A percentile compares a stretch with the other conserved stretches of the same genome.
Conservation (phyloP, 2,888 invertebrate genomes). For the Pandemis corylana region DNA sequence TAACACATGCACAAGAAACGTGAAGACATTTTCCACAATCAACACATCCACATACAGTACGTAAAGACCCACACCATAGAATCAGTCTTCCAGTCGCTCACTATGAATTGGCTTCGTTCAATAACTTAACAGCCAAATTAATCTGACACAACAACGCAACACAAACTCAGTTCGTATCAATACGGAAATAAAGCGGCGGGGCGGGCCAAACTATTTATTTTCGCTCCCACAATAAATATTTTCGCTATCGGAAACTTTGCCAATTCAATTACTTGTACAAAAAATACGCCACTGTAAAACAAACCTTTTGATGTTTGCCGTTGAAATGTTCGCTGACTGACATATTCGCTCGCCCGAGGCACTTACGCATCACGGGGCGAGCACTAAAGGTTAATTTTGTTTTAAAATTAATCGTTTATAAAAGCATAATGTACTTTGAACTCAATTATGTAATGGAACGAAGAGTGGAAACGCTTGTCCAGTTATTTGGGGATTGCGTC, state of each 20-base stretch:
- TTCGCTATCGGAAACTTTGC: conserved; percentile 67
- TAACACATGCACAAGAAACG: too few species aligned
- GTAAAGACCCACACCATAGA: too few species aligned
- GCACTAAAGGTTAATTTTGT: conserved; percentile 58
- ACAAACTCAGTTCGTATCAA: conserved; percentile 27
- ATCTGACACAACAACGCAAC: conserved; percentile 17
- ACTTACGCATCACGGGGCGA: conserved; percentile 45
- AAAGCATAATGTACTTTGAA: conserved; percentile 39
- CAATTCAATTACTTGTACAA: conserved; percentile 72
- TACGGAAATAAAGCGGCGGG: conserved; percentile 23
- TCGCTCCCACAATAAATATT: conserved; percentile 61
- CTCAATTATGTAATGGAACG: conserved; percentile 30
- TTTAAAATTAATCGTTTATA: conserved; percentile 40
- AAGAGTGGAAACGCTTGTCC: conserved; percentile 11
- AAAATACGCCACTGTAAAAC: conserved; percentile 68
- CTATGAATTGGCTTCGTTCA: too few species aligned
- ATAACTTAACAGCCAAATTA: conserved; percentile 14
- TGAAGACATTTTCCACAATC: too few species aligned
- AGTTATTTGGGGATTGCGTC: neutral
- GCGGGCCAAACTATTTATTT: conserved; percentile 56
- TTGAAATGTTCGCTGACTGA: conserved; percentile 60
- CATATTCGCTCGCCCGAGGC: conserved; percentile 52
- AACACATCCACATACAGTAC: too few species aligned
- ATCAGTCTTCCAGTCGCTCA: too few species aligned
- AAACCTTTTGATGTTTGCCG: conserved; percentile 65